Evolutionary conservation across 2,888 invertebrate species (phyloP).

Genomic region (Scrobipalpa costella): DNA sequence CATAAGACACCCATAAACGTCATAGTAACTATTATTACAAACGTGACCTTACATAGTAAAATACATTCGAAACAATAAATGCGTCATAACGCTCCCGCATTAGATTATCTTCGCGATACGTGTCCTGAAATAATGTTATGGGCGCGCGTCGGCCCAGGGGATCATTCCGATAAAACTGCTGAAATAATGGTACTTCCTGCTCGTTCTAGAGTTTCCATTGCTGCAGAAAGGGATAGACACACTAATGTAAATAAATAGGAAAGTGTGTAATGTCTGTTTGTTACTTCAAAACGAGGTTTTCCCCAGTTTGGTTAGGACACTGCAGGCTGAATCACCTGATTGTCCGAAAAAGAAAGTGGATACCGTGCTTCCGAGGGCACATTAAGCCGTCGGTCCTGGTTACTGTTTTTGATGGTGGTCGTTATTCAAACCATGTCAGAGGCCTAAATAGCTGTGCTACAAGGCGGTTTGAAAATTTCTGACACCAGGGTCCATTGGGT

Average conservation of each 20-base stretch:
- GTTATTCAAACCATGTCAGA: too few species aligned
- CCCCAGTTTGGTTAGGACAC: too few species aligned
- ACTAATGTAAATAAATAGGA: not conserved
- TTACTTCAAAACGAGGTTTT: not conserved
- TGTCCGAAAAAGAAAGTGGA: too few species aligned
- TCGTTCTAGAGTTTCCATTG: constrained; percentile 8
- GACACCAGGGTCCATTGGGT: too few species aligned
- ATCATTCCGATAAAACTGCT: constrained; percentile 59
- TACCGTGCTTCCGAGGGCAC: too few species aligned
- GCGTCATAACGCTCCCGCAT: constrained; percentile 72
- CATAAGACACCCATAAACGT: constrained; percentile 14
- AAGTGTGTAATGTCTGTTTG: not conserved
- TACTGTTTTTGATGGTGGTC: too few species aligned
- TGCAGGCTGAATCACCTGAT: too few species aligned
- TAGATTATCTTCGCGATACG: constrained; percentile 75
- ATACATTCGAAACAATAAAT: constrained; percentile 70
- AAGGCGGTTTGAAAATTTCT: too few species aligned
- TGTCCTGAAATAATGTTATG: constrained; percentile 76
- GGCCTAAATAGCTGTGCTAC: too few species aligned
- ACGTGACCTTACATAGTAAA: constrained; percentile 54
- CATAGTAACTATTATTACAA: constrained; percentile 35
- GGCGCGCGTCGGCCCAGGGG: constrained; percentile 48
- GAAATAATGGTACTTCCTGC: constrained; percentile 49
- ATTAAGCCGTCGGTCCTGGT: too few species aligned
- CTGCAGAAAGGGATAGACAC: constrained; percentile 30